A percentile compares a stretch with the other conserved stretches of the same genome.
Conservation (phyloP, 2,113 vertebrate species). For the Osmerus eperlanus region DNA sequence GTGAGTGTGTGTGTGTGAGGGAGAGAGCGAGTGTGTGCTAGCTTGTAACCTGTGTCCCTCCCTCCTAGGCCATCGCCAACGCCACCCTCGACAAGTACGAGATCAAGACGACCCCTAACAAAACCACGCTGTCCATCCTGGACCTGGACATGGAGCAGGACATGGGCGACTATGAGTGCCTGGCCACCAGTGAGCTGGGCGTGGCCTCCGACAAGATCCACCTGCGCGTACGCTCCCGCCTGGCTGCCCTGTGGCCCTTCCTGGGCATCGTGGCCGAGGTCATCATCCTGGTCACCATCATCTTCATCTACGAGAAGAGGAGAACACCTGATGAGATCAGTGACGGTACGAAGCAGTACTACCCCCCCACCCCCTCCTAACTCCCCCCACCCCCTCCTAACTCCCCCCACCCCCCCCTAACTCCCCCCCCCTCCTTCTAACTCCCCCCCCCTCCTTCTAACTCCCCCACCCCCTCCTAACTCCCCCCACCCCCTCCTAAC, state of each 20-base stretch:
- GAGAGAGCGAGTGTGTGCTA: background rate
- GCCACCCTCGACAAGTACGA: slow-evolving; percentile 61
- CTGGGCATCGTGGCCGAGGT: slow-evolving; percentile 95
- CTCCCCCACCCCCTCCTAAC: too few species aligned
- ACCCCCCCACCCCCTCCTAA: too few species aligned
- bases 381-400: too few species aligned
- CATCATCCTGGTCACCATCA: slow-evolving; percentile 88
- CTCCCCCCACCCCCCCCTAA: too few species aligned
- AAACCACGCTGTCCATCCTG: slow-evolving; percentile 71
- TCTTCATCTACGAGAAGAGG: slow-evolving; percentile 97
- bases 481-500: too few species aligned
- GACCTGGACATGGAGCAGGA: slow-evolving; percentile 70
- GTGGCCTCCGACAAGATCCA: background rate
- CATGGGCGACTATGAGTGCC: slow-evolving; percentile 78
- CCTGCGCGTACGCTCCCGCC: slow-evolving; percentile 85
- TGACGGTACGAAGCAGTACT: slow-evolving; percentile 78
- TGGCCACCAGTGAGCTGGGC: slow-evolving; percentile 58
- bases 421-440: too few species aligned
- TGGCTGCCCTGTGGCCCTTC: slow-evolving; percentile 96
- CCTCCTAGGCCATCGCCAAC: slow-evolving; percentile 57
- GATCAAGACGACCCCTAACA: slow-evolving; percentile 68
- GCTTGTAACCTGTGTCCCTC: background rate
- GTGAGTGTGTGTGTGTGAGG: background rate
- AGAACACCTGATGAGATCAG: slow-evolving; percentile 89
- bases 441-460: too few species aligned